Conservation (phyloP, 2,113 vertebrate genomes). For the Deroptyus accipitrinus region DNA sequence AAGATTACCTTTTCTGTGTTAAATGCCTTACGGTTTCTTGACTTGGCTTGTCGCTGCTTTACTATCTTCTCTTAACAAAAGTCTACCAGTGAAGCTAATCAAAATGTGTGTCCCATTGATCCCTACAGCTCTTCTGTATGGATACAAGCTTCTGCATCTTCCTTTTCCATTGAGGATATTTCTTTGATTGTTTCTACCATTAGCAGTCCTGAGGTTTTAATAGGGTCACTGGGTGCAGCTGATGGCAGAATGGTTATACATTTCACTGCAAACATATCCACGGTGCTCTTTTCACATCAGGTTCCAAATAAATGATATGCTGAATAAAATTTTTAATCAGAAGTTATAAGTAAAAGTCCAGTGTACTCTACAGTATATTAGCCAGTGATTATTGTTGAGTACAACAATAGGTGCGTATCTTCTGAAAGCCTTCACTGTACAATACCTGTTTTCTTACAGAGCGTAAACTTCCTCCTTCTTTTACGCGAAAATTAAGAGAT, state of each 20-base stretch:
- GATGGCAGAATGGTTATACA: neutral
- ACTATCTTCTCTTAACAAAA: neutral
- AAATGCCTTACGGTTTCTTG: neutral
- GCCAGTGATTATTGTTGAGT: neutral
- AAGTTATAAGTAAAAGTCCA: neutral
- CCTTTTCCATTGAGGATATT: neutral
- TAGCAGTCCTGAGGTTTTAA: neutral
- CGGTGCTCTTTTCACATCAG: neutral
- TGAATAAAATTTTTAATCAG: neutral
- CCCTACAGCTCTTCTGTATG: neutral
- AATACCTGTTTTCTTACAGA: slow-evolving; percentile 79
- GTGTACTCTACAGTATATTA: neutral
- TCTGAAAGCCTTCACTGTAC: neutral
- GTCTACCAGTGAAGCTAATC: neutral
- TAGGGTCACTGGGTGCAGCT: neutral
- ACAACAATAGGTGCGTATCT: neutral
- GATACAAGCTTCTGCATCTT: neutral
- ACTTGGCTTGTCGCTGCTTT: neutral
- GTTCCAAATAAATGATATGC: neutral
- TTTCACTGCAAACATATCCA: neutral
- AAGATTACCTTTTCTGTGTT: neutral
- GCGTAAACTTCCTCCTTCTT: slow-evolving; percentile 91
- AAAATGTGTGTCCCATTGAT: neutral
- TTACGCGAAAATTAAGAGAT: slow-evolving; percentile 91
- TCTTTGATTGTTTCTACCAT: neutral